A percentile compares a stretch with the other conserved stretches of the same genome.
These are phyloP conservation scores for Coleophora deauratella DNA, from an alignment of 2,888 invertebrate genomes.

Conservation along the genomic window DNA sequence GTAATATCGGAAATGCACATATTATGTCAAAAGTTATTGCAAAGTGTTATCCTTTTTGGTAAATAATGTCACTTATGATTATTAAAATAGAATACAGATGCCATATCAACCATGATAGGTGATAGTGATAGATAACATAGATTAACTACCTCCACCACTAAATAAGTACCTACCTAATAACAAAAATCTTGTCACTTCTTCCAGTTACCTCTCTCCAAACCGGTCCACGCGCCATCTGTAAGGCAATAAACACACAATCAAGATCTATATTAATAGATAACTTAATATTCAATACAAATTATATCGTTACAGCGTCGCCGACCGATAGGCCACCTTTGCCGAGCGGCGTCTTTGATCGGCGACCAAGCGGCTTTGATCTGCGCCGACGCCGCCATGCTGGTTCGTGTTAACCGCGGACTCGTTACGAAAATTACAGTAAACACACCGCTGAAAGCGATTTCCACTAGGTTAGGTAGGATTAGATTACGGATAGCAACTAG, in stretches of 20 bases:
- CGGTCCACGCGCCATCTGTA: neutral
- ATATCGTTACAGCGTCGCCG: slow-evolving; percentile 24
- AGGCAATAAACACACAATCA: slow-evolving; percentile 5
- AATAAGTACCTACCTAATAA: too few relatives aligned
- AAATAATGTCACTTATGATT: too few relatives aligned
- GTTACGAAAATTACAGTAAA: slow-evolving; percentile 44
- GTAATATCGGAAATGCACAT: too few relatives aligned
- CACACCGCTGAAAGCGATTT: slow-evolving; percentile 35
- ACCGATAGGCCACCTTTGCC: slow-evolving; percentile 21
- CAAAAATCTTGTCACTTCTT: too few relatives aligned
- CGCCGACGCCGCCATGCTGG: slow-evolving; percentile 32
- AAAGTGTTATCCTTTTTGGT: too few relatives aligned
- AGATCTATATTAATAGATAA: slow-evolving; percentile 8
- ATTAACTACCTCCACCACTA: too few relatives aligned
- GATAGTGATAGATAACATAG: too few relatives aligned
- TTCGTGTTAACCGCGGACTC: slow-evolving; percentile 34
- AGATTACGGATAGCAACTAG: too few relatives aligned
- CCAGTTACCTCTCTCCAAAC: neutral
- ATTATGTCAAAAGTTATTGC: too few relatives aligned
- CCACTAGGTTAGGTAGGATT: too few relatives aligned
- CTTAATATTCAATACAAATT: slow-evolving; percentile 10
- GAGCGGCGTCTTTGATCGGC: slow-evolving; percentile 45
- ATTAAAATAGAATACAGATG: too few relatives aligned
- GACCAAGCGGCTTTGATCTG: slow-evolving; percentile 38
- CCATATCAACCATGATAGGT: too few relatives aligned